Base-by-base conservation (phyloP, 2,888 invertebrate genomes). In the Sussaba pulchella region DNA sequence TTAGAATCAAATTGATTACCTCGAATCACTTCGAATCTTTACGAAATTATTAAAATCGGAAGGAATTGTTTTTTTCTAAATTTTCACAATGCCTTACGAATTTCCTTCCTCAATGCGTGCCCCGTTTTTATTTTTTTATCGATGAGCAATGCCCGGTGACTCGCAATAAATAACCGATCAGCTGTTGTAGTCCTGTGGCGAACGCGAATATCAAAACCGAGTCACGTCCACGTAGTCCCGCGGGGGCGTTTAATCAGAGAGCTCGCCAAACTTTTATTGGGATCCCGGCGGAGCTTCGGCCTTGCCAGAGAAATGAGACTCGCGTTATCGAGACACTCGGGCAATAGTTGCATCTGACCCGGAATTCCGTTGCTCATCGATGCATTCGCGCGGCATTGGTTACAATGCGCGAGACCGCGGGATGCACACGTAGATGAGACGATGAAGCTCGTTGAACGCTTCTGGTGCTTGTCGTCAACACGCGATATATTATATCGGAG, bases 191-290 rank as follows among this genome's bases (percentile, higher is more conserved):
- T 17, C 41, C 54, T 54, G 41, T 54, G 54, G 69, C 69, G 54
- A 54, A 41, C 69, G 67, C 52, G 54, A 76, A 54, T 69, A 79
- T 43, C 50, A 24, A 67, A 24, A 1, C 39, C 17, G 54, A 10
- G 5, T 66, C 47, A 57, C 36, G 61, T 69, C 41, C 66, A 72
- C 43, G 76, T n/a, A 39, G 41, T 31, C 3, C 26, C 61, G 82
- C 69, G 83, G 79, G 73, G 81, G 83, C 81, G 83, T 71, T 47
- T 64, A n/a, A n/a, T n/a, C 64, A 57, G 66, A 36, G 52, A 69
- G 78, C 71, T 76, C 75, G 89, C 89, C 88, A 84, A 86, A 86
- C 79, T 85, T 87, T 87, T 88, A 84, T 89, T 89, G 88, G 88
- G 88, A 85, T 83, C 80, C 59, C 83, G 88, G 87, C 88, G 88